These are phyloP conservation scores for Pseudochirops cupreus DNA, from an alignment of 2,797 vertebrate genomes.

Conservation along the genomic window DNA sequence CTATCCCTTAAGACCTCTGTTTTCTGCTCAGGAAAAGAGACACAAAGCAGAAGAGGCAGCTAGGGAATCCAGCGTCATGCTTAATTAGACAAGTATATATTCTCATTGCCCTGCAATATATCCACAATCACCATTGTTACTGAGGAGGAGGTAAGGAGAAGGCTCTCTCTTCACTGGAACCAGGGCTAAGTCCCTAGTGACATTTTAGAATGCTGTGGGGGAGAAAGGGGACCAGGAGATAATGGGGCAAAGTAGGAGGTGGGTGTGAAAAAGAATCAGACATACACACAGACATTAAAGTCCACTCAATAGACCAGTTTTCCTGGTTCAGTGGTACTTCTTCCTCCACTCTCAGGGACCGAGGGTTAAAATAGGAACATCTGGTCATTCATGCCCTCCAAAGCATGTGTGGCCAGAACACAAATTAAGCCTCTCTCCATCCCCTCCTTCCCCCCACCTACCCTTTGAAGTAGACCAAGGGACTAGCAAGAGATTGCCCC, in stretches of 20 bases:
- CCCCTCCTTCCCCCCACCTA: too few relatives aligned
- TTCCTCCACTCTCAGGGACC: background rate
- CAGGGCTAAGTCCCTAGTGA: background rate
- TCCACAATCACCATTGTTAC: background rate
- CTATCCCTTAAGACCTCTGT: background rate
- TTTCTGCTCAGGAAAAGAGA: background rate
- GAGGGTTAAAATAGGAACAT: background rate
- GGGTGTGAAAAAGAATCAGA: background rate
- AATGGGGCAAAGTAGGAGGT: background rate
- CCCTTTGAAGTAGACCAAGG: background rate
- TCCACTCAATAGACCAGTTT: background rate
- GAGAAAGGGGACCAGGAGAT: background rate
- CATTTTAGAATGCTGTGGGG: too few relatives aligned
- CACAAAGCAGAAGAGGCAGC: background rate
- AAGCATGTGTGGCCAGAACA: background rate
- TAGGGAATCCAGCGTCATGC: background rate
- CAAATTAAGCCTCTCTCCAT: background rate
- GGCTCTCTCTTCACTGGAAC: background rate
- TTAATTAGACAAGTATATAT: background rate
- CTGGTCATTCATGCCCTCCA: background rate
- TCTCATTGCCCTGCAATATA: background rate
- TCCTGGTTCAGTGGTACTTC: background rate
- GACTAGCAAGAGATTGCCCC: background rate
- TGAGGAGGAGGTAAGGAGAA: background rate
- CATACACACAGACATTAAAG: background rate